Evolutionary conservation across 2,888 invertebrate genomes (phyloP).

Genomic region (Embidobia sp.): DNA sequence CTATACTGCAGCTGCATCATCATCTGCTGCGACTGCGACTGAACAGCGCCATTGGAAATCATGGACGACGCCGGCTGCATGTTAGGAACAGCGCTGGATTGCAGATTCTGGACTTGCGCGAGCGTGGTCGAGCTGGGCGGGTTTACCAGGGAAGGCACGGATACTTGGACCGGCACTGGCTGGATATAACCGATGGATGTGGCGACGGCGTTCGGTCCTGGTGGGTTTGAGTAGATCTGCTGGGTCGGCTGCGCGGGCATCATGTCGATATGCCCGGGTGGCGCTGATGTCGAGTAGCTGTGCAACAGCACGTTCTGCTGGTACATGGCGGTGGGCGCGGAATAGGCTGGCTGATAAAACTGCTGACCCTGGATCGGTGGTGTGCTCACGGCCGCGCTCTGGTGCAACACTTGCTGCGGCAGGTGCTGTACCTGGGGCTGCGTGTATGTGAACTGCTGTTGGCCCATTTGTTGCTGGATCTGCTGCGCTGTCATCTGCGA

Average conservation of each 20-base stretch:
- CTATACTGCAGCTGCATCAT: conserved; percentile 75
- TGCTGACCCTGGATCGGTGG: conserved; percentile 75
- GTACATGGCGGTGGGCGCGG: conserved; percentile 69
- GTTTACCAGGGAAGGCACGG: conserved; percentile 70
- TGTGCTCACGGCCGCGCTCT: conserved; percentile 72
- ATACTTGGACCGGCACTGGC: conserved; percentile 70
- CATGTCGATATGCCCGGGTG: conserved; percentile 74
- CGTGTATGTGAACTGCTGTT: conserved; percentile 73
- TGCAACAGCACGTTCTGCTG: conserved; percentile 76
- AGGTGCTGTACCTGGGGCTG: conserved; percentile 76
- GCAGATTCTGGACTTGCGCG: conserved; percentile 71
- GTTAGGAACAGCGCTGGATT: conserved; percentile 63
- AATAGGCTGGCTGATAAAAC: conserved; percentile 74
- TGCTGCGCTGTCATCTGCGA: conserved; percentile 72
- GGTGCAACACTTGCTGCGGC: conserved; percentile 75
- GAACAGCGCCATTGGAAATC: conserved; percentile 69
- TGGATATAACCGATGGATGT: conserved; percentile 69
- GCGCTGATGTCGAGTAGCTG: conserved; percentile 70
- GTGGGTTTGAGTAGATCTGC: conserved; percentile 67
- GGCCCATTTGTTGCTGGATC: conserved; percentile 69
- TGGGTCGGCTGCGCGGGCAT: conserved; percentile 69
- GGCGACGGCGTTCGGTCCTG: conserved; percentile 64
- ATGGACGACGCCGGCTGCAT: conserved; percentile 68
- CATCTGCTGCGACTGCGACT: conserved; percentile 74
- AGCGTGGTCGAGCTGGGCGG: conserved; percentile 70